phyloP scores from a whole-genome alignment of 2,888 invertebrate genomes.

The Mystacides longicornis region DNA sequence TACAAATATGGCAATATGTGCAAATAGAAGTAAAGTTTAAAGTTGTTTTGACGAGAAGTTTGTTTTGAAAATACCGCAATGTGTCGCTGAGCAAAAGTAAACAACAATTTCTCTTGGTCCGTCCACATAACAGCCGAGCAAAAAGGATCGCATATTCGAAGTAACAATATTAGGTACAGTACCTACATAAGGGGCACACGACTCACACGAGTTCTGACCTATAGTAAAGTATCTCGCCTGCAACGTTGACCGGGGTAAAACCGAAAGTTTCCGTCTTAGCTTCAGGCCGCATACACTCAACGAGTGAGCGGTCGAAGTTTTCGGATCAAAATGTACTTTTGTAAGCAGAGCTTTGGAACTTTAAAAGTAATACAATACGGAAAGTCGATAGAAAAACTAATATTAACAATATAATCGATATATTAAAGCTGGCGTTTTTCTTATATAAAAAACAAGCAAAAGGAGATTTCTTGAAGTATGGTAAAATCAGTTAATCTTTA shows the following conservation, averaged over 20 bases:
- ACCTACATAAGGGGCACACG: no score
- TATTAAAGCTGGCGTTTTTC: constrained; percentile 6
- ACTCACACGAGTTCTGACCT: no score
- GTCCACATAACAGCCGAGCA: neutral
- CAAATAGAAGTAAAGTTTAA: no score
- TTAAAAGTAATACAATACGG: constrained; percentile 1
- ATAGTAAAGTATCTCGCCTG: neutral
- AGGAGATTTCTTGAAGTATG: no score
- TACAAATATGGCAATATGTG: no score
- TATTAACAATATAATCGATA: neutral
- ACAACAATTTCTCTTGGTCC: neutral
- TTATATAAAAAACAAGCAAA: no score
- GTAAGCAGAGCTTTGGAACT: neutral
- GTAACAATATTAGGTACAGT: no score
- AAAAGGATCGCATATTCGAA: neutral
- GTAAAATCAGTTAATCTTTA: no score
- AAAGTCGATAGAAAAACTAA: constrained; percentile 1
- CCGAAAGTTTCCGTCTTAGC: neutral
- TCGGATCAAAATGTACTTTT: neutral
- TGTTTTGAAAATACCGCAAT: no score
- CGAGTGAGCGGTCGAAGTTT: neutral
- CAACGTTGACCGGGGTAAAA: neutral
- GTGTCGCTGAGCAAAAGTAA: neutral
- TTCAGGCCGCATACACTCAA: neutral
- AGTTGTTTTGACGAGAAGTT: no score